phyloP scores from a whole-genome alignment of 2,113 vertebrate genomes.

The Saguinus midas region DNA sequence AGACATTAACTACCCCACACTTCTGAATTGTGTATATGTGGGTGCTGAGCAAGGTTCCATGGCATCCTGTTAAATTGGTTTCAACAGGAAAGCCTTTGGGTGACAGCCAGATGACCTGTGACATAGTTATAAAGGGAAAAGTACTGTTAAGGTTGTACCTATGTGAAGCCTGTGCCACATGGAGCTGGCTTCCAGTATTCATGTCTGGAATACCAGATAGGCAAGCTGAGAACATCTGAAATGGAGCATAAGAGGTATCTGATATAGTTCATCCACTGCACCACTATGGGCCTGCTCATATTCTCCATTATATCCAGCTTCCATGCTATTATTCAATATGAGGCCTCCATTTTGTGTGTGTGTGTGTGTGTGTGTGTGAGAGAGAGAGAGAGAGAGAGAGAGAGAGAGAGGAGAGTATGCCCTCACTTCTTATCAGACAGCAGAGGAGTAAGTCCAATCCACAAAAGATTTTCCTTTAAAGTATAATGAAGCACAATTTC shows the following conservation, averaged over 20 bases:
- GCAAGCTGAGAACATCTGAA: neutral
- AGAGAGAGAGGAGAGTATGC: no score
- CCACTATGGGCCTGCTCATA: neutral
- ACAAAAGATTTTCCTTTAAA: neutral
- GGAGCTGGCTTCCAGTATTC: neutral
- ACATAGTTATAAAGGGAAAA: neutral
- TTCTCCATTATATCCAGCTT: neutral
- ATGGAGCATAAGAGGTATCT: neutral
- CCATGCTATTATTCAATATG: neutral
- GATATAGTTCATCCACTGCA: neutral
- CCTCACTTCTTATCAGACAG: neutral
- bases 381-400: neutral
- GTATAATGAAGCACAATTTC: neutral
- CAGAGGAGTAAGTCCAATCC: neutral
- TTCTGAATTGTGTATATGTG: neutral
- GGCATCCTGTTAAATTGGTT: neutral
- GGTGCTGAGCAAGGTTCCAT: neutral
- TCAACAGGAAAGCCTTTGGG: neutral
- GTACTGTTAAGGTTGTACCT: neutral
- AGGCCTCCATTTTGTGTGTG: neutral
- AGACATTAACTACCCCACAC: neutral
- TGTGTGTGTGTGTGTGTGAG: neutral
- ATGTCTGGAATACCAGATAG: neutral
- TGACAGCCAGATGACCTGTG: neutral
- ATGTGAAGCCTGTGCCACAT: neutral